Evolutionary conservation across 2,797 vertebrate genomes (phyloP).

Genomic region (Furcifer pardalis): DNA sequence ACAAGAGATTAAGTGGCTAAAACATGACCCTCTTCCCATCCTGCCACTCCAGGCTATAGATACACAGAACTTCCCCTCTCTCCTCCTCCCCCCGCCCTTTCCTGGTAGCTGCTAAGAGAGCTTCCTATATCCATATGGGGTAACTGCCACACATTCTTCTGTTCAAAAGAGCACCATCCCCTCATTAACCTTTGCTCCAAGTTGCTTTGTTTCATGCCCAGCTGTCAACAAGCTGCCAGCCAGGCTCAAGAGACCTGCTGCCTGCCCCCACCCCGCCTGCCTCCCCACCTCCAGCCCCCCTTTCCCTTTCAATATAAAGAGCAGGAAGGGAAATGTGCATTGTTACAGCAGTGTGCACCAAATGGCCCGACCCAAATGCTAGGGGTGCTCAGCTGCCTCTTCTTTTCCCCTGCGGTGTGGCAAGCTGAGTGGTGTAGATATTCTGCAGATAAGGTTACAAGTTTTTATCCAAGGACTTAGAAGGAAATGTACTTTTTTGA

Average conservation of each 20-base stretch:
- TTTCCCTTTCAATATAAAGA: neutral
- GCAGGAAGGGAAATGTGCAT: neutral
- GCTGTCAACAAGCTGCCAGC: slow-evolving; percentile 41
- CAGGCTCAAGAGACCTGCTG: neutral
- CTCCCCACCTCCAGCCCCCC: neutral
- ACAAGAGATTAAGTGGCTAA: neutral
- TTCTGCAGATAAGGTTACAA: neutral
- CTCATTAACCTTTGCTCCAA: slow-evolving; percentile 58
- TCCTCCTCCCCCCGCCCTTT: neutral
- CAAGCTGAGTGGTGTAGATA: neutral
- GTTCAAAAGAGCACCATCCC: slow-evolving; percentile 23
- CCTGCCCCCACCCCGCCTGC: neutral
- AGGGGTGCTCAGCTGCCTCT: neutral
- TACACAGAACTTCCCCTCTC: accelerated
- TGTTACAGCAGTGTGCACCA: neutral
- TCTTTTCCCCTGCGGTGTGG: slow-evolving; percentile 1
- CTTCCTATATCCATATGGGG: slow-evolving; percentile 42
- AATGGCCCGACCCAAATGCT: neutral
- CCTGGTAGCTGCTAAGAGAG: neutral
- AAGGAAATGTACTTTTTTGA: too few relatives aligned
- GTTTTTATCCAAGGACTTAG: too few relatives aligned
- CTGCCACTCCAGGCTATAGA: neutral
- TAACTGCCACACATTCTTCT: slow-evolving; percentile 42
- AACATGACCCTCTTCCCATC: accelerated
- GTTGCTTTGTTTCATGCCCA: slow-evolving; percentile 41